These are phyloP conservation scores for Leucoma salicis DNA, from an alignment of 2,888 invertebrate genomes.

Conservation along the genomic window DNA sequence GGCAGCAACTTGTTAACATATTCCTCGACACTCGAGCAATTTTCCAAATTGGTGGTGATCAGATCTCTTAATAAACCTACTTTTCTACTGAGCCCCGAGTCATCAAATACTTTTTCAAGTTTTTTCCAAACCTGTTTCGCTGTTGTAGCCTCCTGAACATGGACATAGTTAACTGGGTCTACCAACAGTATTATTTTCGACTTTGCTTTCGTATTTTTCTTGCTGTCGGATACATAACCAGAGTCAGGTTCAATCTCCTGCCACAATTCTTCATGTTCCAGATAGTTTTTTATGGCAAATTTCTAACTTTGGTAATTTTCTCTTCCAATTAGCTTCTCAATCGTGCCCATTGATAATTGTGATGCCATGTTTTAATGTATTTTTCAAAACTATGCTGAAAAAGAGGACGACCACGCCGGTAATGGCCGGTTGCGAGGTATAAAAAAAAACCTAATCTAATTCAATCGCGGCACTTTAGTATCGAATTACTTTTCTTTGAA, in stretches of 20 bases:
- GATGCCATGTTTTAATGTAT: neutral
- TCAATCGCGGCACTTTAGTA: too few species aligned
- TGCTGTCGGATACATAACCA: conserved; percentile 1
- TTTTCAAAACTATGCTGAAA: neutral
- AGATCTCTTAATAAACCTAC: neutral
- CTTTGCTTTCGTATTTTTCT: conserved; percentile 3
- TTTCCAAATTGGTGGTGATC: neutral
- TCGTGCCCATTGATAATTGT: conserved; percentile 3
- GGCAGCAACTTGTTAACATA: neutral
- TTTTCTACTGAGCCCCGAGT: neutral
- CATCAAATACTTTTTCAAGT: conserved; percentile 3
- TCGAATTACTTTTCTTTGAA: too few species aligned
- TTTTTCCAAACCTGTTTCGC: conserved; percentile 9
- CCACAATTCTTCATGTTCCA: conserved; percentile 20
- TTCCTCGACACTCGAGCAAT: neutral
- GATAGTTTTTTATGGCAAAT: conserved; percentile 16
- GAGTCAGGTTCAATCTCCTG: conserved; percentile 5
- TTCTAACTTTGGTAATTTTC: conserved; percentile 17
- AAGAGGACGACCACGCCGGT: too few species aligned
- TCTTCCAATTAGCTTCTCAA: conserved; percentile 8
- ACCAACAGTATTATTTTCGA: conserved; percentile 12
- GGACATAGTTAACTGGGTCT: conserved; percentile 15
- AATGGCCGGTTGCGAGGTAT: too few species aligned
- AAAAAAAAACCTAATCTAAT: too few species aligned
- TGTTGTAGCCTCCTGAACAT: conserved; percentile 14